Conservation (phyloP, 2,797 vertebrate genomes). For the Chloroceryle amazona region DNA sequence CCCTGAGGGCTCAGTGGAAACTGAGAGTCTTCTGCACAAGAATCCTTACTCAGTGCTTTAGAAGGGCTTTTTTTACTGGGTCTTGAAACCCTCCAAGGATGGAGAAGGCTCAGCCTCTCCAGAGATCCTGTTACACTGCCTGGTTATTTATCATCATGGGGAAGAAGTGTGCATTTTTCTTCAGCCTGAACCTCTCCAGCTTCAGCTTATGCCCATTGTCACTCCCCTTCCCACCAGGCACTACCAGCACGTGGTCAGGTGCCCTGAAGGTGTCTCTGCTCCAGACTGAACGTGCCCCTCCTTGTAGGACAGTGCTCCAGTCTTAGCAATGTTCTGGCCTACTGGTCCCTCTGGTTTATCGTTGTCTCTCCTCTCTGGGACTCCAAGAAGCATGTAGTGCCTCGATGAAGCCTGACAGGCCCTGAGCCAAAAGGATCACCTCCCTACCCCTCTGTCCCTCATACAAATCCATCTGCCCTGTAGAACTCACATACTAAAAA, state of each 20-base stretch:
- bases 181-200: background rate
- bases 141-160: background rate
- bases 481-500: background rate
- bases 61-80: background rate
- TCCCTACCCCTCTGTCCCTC: background rate
- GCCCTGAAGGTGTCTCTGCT: background rate
- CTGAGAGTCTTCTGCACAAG: background rate
- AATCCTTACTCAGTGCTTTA: background rate
- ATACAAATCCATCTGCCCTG: background rate
- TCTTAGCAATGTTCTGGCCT: background rate
- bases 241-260: background rate
- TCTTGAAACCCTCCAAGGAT: background rate
- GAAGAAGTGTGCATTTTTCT: background rate
- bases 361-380: background rate
- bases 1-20: background rate
- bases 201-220: background rate
- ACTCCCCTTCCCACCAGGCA: background rate
- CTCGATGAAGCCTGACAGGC: fast-evolving
- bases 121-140: background rate
- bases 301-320: background rate
- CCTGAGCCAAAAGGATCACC: background rate
- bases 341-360: background rate
- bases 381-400: background rate
- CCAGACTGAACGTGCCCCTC: background rate
- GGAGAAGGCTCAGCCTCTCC: background rate